phyloP scores from a whole-genome alignment of 2,888 invertebrate genomes.

The Erynnis tages region DNA sequence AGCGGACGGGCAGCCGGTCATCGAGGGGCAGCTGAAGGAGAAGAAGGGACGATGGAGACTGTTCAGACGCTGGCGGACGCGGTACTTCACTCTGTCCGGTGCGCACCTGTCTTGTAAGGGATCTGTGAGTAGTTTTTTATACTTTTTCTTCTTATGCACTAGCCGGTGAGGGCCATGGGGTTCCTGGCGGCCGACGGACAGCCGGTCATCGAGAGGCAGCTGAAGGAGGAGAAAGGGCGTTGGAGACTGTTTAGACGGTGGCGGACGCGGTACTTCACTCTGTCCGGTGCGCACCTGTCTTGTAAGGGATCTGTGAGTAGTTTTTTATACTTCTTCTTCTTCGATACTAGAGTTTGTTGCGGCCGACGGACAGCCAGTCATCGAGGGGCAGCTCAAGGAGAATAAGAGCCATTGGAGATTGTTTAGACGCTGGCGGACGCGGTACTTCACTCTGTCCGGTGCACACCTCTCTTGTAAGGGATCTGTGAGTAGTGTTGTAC shows the following conservation, averaged over 20 bases:
- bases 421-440: slow-evolving; percentile 94
- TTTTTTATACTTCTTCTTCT: too few relatives aligned
- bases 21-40: slow-evolving; percentile 94
- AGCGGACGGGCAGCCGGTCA: slow-evolving; percentile 91
- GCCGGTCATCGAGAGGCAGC: slow-evolving; percentile 94
- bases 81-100: slow-evolving; percentile 96
- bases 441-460: slow-evolving; percentile 96
- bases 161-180: slow-evolving; percentile 55
- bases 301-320: slow-evolving; percentile 89
- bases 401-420: slow-evolving; percentile 96
- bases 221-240: slow-evolving; percentile 95
- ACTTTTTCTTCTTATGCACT: too few relatives aligned
- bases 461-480: slow-evolving; percentile 94
- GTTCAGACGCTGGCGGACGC: slow-evolving; percentile 94
- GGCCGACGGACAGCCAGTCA: slow-evolving; percentile 91
- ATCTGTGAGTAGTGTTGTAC: slow-evolving; percentile 87
- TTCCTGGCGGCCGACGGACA: slow-evolving; percentile 90
- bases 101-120: slow-evolving; percentile 94
- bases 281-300: slow-evolving; percentile 95
- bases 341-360: slow-evolving; percentile 91
- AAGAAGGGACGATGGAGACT: slow-evolving; percentile 96
- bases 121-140: slow-evolving; percentile 88
- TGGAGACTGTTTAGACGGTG: slow-evolving; percentile 95
- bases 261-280: slow-evolving; percentile 96
- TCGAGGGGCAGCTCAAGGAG: slow-evolving; percentile 94